Percentiles rank a stretch among this genome's conserved stretches.
These are phyloP conservation scores for Chloroclysta siterata DNA, from an alignment of 2,888 invertebrate species.

Conservation along the genomic window DNA sequence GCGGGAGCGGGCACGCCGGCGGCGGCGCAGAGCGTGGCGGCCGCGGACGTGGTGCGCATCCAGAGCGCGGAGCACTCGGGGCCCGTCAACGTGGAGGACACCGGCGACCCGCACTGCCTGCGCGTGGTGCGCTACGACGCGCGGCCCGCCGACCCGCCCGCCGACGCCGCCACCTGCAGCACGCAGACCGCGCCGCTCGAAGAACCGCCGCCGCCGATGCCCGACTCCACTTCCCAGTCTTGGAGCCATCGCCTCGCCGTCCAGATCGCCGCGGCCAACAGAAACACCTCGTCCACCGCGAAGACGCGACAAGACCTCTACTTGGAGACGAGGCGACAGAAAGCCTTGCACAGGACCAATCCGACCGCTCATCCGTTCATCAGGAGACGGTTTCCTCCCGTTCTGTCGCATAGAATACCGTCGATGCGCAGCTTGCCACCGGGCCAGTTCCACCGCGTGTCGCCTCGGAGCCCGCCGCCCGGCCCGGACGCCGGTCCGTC, in stretches of 20 bases:
- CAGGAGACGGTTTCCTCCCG: conserved; percentile 68
- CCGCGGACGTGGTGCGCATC: conserved; percentile 70
- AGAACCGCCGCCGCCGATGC: conserved; percentile 43
- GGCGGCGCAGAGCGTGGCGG: conserved; percentile 60
- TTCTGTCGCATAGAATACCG: conserved; percentile 71
- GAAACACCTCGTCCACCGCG: conserved; percentile 74
- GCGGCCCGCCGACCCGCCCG: not conserved
- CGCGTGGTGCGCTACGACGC: conserved; percentile 28
- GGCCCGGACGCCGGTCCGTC: conserved; percentile 57
- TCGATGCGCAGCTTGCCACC: conserved; percentile 66
- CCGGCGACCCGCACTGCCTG: conserved; percentile 61
- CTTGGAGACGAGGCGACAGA: conserved; percentile 67
- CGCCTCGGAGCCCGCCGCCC: conserved; percentile 47
- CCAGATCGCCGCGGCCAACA: conserved; percentile 77
- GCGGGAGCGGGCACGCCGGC: conserved; percentile 41
- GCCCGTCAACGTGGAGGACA: conserved; percentile 72
- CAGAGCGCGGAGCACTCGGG: conserved; percentile 73
- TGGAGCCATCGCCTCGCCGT: conserved; percentile 79
- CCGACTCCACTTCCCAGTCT: conserved; percentile 49
- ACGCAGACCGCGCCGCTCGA: conserved; percentile 33
- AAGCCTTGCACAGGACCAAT: conserved; percentile 76
- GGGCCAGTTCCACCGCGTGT: conserved; percentile 42
- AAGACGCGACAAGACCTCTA: conserved; percentile 72
- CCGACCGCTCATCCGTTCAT: conserved; percentile 70
- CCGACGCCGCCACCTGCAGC: conserved; percentile 30